Evolutionary conservation across 2,888 invertebrate species (phyloP).

Genomic region (Athalia rosae): DNA sequence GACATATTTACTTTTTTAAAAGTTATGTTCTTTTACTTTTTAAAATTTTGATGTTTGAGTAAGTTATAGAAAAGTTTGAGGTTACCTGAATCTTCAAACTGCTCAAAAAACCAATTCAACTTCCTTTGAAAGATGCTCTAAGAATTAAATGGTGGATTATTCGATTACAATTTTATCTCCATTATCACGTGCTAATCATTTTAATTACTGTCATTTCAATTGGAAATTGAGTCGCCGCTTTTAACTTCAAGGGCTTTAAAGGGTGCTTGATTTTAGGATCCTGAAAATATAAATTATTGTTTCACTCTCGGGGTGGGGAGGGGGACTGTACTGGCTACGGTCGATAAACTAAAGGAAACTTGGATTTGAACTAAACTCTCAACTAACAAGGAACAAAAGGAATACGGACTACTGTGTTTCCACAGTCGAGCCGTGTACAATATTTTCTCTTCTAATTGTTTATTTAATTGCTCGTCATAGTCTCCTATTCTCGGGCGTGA

Average conservation of each 20-base stretch:
- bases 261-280: too few species aligned
- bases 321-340: slow-evolving; percentile 48
- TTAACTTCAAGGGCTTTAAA: too few species aligned
- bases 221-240: too few species aligned
- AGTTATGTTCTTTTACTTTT: not conserved
- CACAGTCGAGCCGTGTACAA: slow-evolving; percentile 53
- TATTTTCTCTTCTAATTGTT: slow-evolving; percentile 54
- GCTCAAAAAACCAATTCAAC: not conserved
- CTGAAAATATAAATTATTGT: not conserved
- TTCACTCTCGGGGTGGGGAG: not conserved
- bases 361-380: slow-evolving; percentile 53
- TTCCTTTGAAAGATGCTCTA: not conserved
- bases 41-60: too few species aligned
- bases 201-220: not conserved
- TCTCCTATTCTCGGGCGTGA: slow-evolving; percentile 42
- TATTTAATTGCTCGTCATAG: slow-evolving; percentile 40
- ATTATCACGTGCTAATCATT: not conserved
- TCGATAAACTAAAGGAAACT: slow-evolving; percentile 59
- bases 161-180: not conserved
- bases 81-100: not conserved
- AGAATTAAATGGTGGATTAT: not conserved
- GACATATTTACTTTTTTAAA: not conserved
- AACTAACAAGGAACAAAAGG: slow-evolving; percentile 50
- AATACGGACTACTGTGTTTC: slow-evolving; percentile 60
- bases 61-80: not conserved